Percentiles rank a stretch among this genome's conserved stretches.
These are phyloP conservation scores for Pissodes strobi DNA, from an alignment of 1,140 invertebrate species.

Conservation along the genomic window DNA sequence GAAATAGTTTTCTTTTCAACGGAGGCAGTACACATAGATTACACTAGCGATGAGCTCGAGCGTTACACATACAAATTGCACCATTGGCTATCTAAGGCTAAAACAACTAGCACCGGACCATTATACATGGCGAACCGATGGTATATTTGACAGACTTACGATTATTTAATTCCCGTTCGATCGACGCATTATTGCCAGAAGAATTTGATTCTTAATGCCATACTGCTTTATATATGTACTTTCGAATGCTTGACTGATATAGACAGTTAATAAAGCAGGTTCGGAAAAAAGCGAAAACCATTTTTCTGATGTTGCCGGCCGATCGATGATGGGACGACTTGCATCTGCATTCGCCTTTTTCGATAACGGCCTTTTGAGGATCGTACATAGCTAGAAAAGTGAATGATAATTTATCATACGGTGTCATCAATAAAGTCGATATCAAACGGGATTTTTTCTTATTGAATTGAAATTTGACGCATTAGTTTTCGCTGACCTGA, in stretches of 20 bases:
- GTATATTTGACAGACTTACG: slow-evolving; percentile 46
- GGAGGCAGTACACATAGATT: slow-evolving; percentile 34
- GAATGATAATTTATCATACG: no score
- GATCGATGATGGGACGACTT: no score
- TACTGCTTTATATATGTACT: slow-evolving; percentile 35
- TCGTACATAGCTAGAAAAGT: no score
- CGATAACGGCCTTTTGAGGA: no score
- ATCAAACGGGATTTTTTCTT: no score
- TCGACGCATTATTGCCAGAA: slow-evolving; percentile 25
- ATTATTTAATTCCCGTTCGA: slow-evolving; percentile 44
- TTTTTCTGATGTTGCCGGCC: no score
- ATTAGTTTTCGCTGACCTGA: no score
- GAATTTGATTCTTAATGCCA: slow-evolving; percentile 38
- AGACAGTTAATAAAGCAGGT: slow-evolving; percentile 21
- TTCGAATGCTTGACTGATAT: slow-evolving; percentile 4
- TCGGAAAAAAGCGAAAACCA: neutral
- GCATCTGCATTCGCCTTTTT: no score
- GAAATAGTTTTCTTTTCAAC: slow-evolving; percentile 45
- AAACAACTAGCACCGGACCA: slow-evolving; percentile 35
- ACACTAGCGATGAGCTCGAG: slow-evolving; percentile 15
- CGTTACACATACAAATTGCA: slow-evolving; percentile 51
- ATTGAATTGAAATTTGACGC: no score
- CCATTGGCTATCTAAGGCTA: slow-evolving; percentile 44
- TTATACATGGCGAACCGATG: slow-evolving; percentile 38
- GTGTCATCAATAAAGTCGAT: no score